Conservation (phyloP, 2,888 invertebrate species). For the Himalopsyche tibetana region DNA sequence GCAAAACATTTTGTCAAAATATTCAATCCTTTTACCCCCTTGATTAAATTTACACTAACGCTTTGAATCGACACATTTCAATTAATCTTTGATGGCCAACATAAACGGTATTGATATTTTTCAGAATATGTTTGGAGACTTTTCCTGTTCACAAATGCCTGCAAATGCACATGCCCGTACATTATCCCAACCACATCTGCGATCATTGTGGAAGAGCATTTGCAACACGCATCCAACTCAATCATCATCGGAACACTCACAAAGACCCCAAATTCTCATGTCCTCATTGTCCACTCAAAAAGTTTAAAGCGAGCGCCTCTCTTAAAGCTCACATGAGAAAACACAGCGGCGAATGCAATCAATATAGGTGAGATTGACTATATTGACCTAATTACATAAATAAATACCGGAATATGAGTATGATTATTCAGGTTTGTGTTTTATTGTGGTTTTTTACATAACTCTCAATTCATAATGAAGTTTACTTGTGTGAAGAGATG, state of each 20-base stretch:
- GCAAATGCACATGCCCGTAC: constrained; percentile 60
- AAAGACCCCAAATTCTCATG: constrained; percentile 53
- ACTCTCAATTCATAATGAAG: no score
- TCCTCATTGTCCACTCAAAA: constrained; percentile 57
- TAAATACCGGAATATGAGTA: no score
- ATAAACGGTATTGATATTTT: background rate
- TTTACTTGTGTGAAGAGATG: no score
- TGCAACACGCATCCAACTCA: constrained; percentile 56
- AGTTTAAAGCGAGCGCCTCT: constrained; percentile 54
- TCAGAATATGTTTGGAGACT: constrained; percentile 59
- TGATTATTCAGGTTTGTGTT: no score
- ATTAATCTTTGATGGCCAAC: no score
- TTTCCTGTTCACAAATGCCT: constrained; percentile 58
- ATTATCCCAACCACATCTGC: constrained; percentile 62
- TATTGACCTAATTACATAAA: background rate
- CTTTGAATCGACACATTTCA: no score
- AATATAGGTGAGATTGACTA: constrained; percentile 53
- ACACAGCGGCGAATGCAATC: constrained; percentile 68
- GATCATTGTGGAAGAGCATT: constrained; percentile 58
- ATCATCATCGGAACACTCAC: constrained; percentile 54
- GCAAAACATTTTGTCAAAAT: no score
- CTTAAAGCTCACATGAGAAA: constrained; percentile 58
- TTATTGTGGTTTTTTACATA: no score
- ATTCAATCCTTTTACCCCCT: no score
- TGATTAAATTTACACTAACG: no score